Evolutionary conservation across 2,888 invertebrate genomes (phyloP).

Genomic region (Drosophila melanosoma): DNA sequence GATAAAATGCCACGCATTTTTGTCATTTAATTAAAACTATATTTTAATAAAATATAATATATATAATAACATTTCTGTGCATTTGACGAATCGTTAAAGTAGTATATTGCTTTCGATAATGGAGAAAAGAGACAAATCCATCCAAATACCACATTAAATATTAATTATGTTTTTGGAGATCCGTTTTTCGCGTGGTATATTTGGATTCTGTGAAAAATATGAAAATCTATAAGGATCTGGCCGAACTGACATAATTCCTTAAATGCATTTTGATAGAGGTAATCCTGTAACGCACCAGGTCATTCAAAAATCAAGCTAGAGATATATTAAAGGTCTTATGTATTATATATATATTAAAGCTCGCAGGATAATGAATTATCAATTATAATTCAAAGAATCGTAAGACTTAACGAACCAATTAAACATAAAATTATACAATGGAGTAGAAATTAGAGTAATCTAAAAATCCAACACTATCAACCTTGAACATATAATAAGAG

Average conservation of each 20-base stretch:
- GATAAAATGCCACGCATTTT: background rate
- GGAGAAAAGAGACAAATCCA: background rate
- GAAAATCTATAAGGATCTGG: background rate
- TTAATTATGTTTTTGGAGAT: background rate
- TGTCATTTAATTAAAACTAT: background rate
- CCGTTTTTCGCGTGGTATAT: background rate
- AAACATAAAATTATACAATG: too few relatives aligned
- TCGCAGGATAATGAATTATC: background rate
- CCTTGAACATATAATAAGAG: background rate
- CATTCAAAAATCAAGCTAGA: background rate
- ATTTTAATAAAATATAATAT: background rate
- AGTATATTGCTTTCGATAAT: background rate
- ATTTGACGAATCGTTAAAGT: background rate
- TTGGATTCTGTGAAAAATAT: background rate
- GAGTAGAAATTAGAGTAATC: too few relatives aligned
- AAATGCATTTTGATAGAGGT: background rate
- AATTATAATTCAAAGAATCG: too few relatives aligned
- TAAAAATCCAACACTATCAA: background rate
- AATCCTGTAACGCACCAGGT: background rate
- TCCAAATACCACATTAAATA: background rate
- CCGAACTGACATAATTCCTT: background rate
- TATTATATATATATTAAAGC: background rate
- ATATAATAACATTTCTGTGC: background rate
- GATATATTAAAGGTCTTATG: background rate
- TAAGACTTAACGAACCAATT: too few relatives aligned